These are phyloP conservation scores for Heterotilapia buettikoferi DNA, from an alignment of 2,113 vertebrate species.

Conservation along the genomic window DNA sequence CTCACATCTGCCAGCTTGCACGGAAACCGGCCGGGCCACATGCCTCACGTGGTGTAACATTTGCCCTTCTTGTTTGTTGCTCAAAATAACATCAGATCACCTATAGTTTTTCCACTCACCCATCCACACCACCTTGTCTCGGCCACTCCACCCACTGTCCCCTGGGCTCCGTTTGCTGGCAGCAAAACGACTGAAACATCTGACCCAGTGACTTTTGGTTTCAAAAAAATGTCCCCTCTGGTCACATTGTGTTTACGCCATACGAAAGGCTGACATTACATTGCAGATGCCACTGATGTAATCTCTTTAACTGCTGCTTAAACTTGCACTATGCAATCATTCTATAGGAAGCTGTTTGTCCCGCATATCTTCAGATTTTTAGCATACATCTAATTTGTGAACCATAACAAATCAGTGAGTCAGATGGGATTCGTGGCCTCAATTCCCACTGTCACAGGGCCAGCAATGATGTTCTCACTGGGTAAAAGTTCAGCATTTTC, in stretches of 20 bases:
- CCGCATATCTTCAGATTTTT: neutral
- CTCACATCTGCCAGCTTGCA: conserved; percentile 42
- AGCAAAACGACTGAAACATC: conserved; percentile 4
- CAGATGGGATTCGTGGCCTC: neutral
- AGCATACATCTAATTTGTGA: neutral
- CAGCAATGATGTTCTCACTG: neutral
- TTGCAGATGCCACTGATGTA: neutral
- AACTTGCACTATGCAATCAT: neutral
- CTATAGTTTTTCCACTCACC: conserved; percentile 50
- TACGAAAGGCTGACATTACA: neutral
- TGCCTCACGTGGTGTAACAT: conserved; percentile 62
- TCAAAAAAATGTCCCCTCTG: conserved; percentile 13
- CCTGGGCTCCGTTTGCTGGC: conserved; percentile 15
- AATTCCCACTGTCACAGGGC: neutral
- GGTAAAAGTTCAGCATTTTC: neutral
- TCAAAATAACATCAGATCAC: conserved; percentile 70
- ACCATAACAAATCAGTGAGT: neutral
- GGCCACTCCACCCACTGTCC: conserved; percentile 21
- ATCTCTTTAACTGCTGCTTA: neutral
- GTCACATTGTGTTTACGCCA: conserved; percentile 25
- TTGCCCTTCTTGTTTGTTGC: conserved; percentile 70
- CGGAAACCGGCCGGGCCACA: conserved; percentile 29
- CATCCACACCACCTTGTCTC: neutral
- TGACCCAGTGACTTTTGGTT: conserved; percentile 30
- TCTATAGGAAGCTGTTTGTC: neutral